Base-by-base conservation (phyloP, 53 echinoderm and acorn worm species). In the Hippasteria phrygiana region DNA sequence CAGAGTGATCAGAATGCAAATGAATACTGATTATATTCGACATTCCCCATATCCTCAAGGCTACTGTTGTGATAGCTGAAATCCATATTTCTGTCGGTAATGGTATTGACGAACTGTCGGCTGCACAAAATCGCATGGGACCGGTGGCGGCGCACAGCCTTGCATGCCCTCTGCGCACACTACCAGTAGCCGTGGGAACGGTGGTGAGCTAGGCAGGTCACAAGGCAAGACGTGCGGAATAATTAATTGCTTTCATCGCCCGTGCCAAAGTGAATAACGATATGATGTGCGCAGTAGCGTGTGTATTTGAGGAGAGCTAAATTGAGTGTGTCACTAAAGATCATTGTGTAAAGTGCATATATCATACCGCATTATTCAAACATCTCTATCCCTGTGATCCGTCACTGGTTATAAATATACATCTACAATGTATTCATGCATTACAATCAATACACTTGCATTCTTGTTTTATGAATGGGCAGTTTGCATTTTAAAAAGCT, bases 11-110 rank as follows among this genome's bases (percentile, higher is more conserved):
- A 38, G 39, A 20, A 47, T 59, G 26, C 41, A 55, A 66, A 66
- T 66, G 36, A 66, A 26, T 40, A 18, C 13, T 38, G 1, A 55
- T 56, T 11, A 14, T 53, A 17, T 20, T 55, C 55, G 32, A 9
- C 32, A 34, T 10, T 40, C 59, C 32, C 29, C 24, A 31, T 56
- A 37, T 78, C 55, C 55, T 56, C 73, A 40, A 72, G 73, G 40
- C 75, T 33, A 31, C 65, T 81, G 81, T 81, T 81, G 65, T 81
- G 63, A 65, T 81, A 81, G 81, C 65, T 64, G 81, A 81, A 80
- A 81, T 85, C 85, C 85, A 85, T 85, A 85, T 85, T 85, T 85
- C 71, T 85, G 69, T 85, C 71, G 85, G 85, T 85, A 81, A 81
- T 81, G 81, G 81, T 81, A 81, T 81, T 81, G 81, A 81, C 81